Evolutionary conservation across 2,113 vertebrate species (phyloP).

Genomic region (Hippopotamus amphibius): DNA sequence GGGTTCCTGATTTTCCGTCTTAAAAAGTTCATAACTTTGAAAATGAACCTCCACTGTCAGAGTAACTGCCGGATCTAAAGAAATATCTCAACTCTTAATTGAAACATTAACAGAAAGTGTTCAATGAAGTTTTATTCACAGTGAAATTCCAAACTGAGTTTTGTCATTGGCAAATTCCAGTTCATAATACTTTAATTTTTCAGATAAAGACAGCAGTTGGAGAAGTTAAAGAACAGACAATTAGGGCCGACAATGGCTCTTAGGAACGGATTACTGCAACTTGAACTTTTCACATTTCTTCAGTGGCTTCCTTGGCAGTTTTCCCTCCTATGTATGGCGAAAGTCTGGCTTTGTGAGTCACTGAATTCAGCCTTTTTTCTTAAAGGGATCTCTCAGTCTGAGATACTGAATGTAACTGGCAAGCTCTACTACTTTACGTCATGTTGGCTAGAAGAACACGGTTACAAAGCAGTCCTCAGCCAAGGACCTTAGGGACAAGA

Average conservation of each 20-base stretch:
- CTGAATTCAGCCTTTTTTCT: neutral
- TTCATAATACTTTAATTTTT: constrained; percentile 23
- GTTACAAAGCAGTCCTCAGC: neutral
- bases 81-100: neutral
- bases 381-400: constrained; percentile 4
- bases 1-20: neutral
- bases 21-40: neutral
- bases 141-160: constrained; percentile 25
- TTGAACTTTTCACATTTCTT: neutral
- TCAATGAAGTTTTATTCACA: neutral
- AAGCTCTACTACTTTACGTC: constrained; percentile 15
- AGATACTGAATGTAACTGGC: neutral
- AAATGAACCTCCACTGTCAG: neutral
- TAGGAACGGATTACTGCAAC: neutral
- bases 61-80: neutral
- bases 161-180: constrained; percentile 3
- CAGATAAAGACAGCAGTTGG: constrained; percentile 4
- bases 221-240: neutral
- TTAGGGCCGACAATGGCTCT: neutral
- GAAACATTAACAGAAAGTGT: neutral
- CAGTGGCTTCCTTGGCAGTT: neutral
- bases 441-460: neutral
- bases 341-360: constrained; percentile 30
- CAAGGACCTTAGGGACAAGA: neutral
- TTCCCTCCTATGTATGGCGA: neutral